Evolutionary conservation across 2,797 vertebrate genomes (phyloP).

Genomic region (Sebastiscus albofasciatus): DNA sequence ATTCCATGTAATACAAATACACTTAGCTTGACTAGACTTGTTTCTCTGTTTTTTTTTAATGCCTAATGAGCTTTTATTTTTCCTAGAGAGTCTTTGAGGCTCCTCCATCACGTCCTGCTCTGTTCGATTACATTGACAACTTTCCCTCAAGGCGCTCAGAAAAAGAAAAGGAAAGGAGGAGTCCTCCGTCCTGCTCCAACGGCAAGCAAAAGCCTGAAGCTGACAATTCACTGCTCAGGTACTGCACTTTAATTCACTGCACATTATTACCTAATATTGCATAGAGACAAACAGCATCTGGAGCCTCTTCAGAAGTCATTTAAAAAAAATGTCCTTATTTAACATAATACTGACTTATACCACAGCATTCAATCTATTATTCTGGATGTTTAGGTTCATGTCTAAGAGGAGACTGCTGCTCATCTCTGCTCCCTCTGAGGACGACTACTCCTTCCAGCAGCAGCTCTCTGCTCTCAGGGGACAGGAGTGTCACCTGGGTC

Average conservation of each 20-base stretch:
- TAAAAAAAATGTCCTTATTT: background rate
- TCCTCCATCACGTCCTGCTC: conserved; percentile 67
- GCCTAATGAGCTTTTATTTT: background rate
- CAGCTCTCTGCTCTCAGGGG: conserved; percentile 80
- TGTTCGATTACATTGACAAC: conserved; percentile 81
- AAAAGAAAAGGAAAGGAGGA: conserved; percentile 73
- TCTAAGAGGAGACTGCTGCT: conserved; percentile 84
- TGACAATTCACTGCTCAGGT: conserved; percentile 82
- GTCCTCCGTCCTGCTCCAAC: conserved; percentile 60
- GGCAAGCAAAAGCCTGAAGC: conserved; percentile 33
- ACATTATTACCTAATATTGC: background rate
- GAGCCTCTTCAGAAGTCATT: background rate
- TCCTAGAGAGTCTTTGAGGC: conserved; percentile 79
- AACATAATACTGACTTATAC: background rate
- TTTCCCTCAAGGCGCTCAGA: conserved; percentile 81
- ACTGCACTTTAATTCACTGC: background rate
- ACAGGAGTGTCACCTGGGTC: conserved; percentile 83
- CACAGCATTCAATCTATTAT: background rate
- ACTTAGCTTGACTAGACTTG: background rate
- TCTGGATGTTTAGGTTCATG: conserved; percentile 75
- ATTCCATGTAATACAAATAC: background rate
- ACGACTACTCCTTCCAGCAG: conserved; percentile 85
- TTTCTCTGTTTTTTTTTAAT: too few species aligned
- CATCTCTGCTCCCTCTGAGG: conserved; percentile 80
- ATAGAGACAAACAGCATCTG: background rate